Conservation (phyloP, 1,140 invertebrate genomes). For the Zelostemma sp. region DNA sequence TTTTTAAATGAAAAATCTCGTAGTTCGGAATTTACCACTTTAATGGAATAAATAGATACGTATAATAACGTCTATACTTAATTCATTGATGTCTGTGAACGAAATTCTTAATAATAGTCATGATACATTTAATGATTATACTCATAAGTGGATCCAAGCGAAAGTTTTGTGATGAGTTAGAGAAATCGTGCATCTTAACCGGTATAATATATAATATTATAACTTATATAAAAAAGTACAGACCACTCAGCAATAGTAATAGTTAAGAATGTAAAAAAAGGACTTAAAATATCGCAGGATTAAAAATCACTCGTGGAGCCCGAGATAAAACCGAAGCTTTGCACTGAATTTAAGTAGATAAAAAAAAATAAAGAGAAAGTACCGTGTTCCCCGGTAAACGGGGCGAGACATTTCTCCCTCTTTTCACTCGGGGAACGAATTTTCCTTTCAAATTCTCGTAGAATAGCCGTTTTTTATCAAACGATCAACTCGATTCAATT, state of each 20-base stretch:
- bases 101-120: slow-evolving; percentile 8
- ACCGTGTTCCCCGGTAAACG: neutral
- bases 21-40: slow-evolving; percentile 25
- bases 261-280: slow-evolving; percentile 4
- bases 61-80: slow-evolving; percentile 31
- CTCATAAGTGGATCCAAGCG: slow-evolving; percentile 1
- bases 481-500: no score
- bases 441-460: no score
- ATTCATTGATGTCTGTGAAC: slow-evolving; percentile 48
- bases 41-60: slow-evolving; percentile 9
- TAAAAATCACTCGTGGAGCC: neutral
- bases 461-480: no score
- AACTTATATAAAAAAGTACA: slow-evolving; percentile 2
- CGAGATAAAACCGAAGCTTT: neutral
- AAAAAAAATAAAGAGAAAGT: neutral
- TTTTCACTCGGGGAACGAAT: no score
- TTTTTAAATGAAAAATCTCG: slow-evolving; percentile 18
- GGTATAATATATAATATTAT: neutral
- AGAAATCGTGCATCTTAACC: slow-evolving; percentile 3
- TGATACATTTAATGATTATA: neutral
- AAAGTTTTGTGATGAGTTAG: slow-evolving; percentile 5
- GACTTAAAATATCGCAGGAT: neutral
- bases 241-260: slow-evolving; percentile 4
- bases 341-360: neutral
- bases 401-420: no score